These are phyloP conservation scores for Harpegnathos saltator DNA, from an alignment of 1,140 invertebrate genomes.

Conservation along the genomic window DNA sequence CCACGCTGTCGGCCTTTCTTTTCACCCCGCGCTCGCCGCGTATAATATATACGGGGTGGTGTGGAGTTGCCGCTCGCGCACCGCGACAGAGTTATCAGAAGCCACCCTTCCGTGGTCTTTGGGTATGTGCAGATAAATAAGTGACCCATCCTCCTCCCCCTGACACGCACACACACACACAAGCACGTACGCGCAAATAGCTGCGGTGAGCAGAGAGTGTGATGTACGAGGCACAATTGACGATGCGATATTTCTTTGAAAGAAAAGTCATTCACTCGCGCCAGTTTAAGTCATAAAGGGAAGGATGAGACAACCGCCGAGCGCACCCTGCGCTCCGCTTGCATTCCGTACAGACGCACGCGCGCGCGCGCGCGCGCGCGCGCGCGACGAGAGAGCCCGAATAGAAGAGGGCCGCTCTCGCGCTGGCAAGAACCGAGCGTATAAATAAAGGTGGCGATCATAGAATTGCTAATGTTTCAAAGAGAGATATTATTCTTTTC, in stretches of 20 bases:
- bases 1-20: conserved; percentile 45
- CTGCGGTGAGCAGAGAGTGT: neutral
- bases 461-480: conserved; percentile 83
- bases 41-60: conserved; percentile 49
- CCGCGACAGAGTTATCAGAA: neutral
- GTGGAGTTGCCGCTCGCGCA: neutral
- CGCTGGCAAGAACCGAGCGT: conserved; percentile 25
- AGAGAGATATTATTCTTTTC: conserved; percentile 81
- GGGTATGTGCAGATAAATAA: conserved; percentile 4
- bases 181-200: neutral
- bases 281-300: conserved; percentile 7
- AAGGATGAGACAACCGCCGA: neutral
- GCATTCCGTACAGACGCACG: no score
- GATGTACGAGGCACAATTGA: conserved; percentile 5
- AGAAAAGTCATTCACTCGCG: conserved; percentile 15
- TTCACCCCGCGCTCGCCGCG: conserved; percentile 27
- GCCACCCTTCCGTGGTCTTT: neutral
- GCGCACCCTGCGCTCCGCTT: neutral
- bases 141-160: neutral
- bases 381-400: conserved; percentile 29
- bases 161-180: no score
- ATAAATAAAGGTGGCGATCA: conserved; percentile 80
- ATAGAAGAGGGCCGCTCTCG: conserved; percentile 50
- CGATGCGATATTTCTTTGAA: conserved; percentile 22
- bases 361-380: neutral